These are phyloP conservation scores for Lycopodina hypogea DNA, from an alignment of 37 sponge, comb jelly and placozoan genomes.

Conservation along the genomic window DNA sequence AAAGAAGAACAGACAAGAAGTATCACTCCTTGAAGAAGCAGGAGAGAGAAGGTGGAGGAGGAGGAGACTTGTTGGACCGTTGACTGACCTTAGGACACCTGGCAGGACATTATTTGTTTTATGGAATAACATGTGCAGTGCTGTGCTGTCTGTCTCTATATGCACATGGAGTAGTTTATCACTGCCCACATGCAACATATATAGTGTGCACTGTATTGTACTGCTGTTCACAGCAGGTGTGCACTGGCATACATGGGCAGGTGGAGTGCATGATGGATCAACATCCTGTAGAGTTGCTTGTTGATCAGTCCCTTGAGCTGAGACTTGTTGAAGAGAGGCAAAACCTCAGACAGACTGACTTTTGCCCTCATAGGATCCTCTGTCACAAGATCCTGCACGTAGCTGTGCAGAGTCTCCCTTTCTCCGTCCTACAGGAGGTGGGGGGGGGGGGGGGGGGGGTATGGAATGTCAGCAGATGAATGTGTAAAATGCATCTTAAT, in stretches of 20 bases:
- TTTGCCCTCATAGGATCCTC: not conserved
- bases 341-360: not conserved
- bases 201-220: too few relatives aligned
- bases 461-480: too few relatives aligned
- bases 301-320: constrained; percentile 27
- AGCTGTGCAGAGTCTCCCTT: not conserved
- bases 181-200: too few relatives aligned
- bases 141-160: too few relatives aligned
- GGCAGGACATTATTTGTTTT: too few relatives aligned
- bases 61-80: constrained; percentile 27
- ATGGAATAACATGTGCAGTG: too few relatives aligned
- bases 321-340: constrained; percentile 16
- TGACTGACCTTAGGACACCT: too few relatives aligned
- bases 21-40: constrained; percentile 73
- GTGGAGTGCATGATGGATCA: constrained; percentile 86
- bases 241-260: constrained; percentile 88
- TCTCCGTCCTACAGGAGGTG: not conserved
- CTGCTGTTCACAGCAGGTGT: constrained; percentile 31
- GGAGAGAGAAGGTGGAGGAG: constrained; percentile 48
- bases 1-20: constrained; percentile 67
- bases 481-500: too few relatives aligned
- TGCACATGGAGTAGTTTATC: too few relatives aligned
- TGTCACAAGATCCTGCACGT: not conserved
- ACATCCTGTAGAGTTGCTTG: constrained; percentile 50
- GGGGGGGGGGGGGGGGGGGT: not conserved